phyloP scores from a whole-genome alignment of 2,113 vertebrate genomes.

The Limnothrissa miodon region DNA sequence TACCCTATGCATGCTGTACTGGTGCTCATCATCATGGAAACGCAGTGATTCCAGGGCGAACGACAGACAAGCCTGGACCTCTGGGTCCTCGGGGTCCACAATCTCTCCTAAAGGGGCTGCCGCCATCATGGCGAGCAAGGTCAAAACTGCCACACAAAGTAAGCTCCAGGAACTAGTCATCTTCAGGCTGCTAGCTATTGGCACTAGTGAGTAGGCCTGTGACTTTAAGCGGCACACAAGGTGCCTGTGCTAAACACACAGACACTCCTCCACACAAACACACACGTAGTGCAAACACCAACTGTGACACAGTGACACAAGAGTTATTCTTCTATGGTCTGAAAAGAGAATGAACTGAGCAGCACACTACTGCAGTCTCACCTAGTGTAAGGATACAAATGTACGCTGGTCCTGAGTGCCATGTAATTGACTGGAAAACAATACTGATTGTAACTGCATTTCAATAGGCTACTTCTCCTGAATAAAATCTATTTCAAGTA shows the following conservation, averaged over 20 bases:
- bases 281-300: not conserved
- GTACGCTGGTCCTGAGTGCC: too few relatives aligned
- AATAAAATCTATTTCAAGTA: too few relatives aligned
- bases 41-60: conserved; percentile 43
- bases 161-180: not conserved
- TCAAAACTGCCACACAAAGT: not conserved
- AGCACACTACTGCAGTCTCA: not conserved
- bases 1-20: conserved; percentile 31
- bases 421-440: too few relatives aligned
- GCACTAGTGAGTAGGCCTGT: not conserved
- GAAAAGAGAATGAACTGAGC: not conserved
- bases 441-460: too few relatives aligned
- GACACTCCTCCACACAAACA: not conserved
- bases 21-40: conserved; percentile 23
- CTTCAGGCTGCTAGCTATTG: not conserved
- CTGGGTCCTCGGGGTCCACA: not conserved
- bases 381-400: not conserved
- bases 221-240: not conserved
- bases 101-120: not conserved
- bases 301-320: not conserved
- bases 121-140: not conserved
- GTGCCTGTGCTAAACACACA: not conserved
- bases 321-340: not conserved
- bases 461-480: too few relatives aligned
- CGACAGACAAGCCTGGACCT: conserved; percentile 24